phyloP scores from a whole-genome alignment of 2,797 vertebrate genomes.

The Cichlasoma orientale region DNA sequence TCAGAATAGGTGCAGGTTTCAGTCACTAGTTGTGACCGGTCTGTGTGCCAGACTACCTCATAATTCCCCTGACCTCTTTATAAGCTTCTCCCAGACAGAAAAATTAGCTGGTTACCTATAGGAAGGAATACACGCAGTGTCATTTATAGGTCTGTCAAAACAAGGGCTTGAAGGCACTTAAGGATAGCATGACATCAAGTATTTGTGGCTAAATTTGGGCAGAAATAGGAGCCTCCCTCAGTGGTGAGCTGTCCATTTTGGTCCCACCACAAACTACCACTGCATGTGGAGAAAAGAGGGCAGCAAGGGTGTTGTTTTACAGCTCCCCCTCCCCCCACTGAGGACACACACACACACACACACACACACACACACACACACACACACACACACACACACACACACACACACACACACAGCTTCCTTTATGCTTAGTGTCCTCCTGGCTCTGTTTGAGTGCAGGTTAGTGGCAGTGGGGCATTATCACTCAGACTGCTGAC shows the following conservation, averaged over 20 bases:
- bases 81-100: constrained; percentile 9
- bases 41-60: not conserved
- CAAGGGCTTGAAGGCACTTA: not conserved
- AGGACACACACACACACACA: not conserved
- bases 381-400: not conserved
- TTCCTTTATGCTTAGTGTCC: constrained; percentile 59
- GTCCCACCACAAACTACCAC: constrained; percentile 48
- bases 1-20: not conserved
- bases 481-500: constrained; percentile 76
- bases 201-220: constrained; percentile 61
- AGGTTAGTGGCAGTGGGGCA: constrained; percentile 59
- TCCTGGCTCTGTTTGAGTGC: constrained; percentile 36
- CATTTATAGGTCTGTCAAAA: constrained; percentile 44
- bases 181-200: constrained; percentile 48
- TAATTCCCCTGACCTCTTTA: constrained; percentile 20
- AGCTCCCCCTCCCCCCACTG: constrained; percentile 24
- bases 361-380: not conserved
- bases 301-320: constrained; percentile 63
- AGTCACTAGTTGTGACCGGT: not conserved
- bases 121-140: not conserved
- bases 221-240: constrained; percentile 60
- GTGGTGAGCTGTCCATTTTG: constrained; percentile 53
- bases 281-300: constrained; percentile 23
- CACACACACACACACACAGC: constrained; percentile 2
- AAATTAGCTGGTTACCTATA: constrained; percentile 21